Evolutionary conservation across 2,888 invertebrate genomes (phyloP), one percentile per base, ranked within the genome.

Genomic region (Caradrina kadenii): DNA sequence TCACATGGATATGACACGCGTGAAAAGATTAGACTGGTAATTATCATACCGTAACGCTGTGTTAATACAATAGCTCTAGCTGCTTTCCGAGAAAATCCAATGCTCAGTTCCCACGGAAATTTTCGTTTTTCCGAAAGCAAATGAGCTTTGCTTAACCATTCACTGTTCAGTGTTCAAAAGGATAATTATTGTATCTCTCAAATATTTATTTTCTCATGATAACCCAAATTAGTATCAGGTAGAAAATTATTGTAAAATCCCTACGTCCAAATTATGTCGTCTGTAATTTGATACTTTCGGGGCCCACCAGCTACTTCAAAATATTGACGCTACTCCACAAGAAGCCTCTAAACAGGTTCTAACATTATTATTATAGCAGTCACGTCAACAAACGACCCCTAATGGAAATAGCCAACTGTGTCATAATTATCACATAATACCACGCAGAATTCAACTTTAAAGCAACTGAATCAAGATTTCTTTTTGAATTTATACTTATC

Each of bases 371-470:
- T 86, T 87, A 89, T 83, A 91, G 86, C 87, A 91, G 91, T 90
- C 92, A 91, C 91, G 90, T 93, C 90, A 92, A 91, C 90, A 89
- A 73, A 84, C 90, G 92, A 93, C 91, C 93, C 91, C 88, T 88
- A 87, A 88, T 87, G 86, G 88, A 86, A 87, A 87, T 88, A 86
- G 85, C 86, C 80, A 82, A 69, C 79, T 76, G 86, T 87, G 87
- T 86, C 89, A 91, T 89, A 86, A 86, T 69, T 75, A 73, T 64
- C 59, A 80, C 45, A 53, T 8, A 63, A 52, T 15, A 49, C 13
- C 63, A 62, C 22, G 63, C 55, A 22, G 90, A 86, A 85, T 62
- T 81, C 54, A 71, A 89, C 90, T 89, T 76, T 92, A 87, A 66
- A 8, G 0, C 0, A 39, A 69, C 15, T 0, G 0, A 0, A 0